Evolutionary conservation across 2,113 vertebrate species (phyloP).

Genomic region (Anguilla japonica): DNA sequence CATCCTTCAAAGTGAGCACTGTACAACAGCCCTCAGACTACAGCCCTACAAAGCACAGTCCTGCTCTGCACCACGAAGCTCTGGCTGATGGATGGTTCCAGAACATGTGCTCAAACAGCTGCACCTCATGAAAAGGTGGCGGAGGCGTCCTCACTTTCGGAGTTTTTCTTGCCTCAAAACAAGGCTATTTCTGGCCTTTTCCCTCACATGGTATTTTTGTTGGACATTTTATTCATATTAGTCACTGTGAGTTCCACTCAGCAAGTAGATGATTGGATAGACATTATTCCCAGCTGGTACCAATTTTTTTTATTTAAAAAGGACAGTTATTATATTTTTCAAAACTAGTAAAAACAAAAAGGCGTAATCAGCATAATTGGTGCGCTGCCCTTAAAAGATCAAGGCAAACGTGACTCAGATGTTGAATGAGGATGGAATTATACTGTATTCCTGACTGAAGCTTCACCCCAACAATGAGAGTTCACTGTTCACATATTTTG

Average conservation of each 20-base stretch:
- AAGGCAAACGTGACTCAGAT: background rate
- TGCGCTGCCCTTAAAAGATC: background rate
- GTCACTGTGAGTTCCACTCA: background rate
- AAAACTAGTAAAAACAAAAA: background rate
- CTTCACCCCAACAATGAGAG: background rate
- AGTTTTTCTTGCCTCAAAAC: background rate
- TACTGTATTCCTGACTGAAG: background rate
- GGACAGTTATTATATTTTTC: background rate
- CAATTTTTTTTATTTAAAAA: background rate
- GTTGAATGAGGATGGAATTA: background rate
- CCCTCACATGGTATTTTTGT: slow-evolving; percentile 8
- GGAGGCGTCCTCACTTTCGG: background rate
- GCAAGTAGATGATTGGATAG: background rate
- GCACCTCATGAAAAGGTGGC: background rate
- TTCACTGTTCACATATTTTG: too few species aligned
- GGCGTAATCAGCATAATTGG: background rate
- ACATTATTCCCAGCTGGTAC: background rate
- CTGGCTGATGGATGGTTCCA: background rate
- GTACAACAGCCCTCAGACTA: background rate
- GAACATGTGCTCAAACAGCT: background rate
- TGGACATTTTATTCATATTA: background rate
- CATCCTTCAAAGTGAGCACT: background rate
- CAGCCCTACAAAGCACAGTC: background rate
- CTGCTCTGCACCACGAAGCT: background rate
- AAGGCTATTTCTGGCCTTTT: background rate